Evolutionary conservation across 2,888 invertebrate species (phyloP).

Genomic region (Pristionchus fissidentatus): DNA sequence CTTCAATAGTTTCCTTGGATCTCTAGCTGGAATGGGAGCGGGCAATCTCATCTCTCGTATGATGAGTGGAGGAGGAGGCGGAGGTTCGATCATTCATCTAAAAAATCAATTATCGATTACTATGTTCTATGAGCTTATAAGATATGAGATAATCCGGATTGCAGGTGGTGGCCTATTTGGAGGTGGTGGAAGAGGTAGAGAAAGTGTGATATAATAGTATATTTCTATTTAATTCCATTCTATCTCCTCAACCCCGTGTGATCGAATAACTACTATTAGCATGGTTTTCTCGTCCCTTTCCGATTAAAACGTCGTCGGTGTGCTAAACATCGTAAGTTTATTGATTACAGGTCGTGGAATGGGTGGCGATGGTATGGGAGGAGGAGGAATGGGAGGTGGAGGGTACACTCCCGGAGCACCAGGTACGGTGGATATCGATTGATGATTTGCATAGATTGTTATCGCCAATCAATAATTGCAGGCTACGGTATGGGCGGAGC

Average conservation of each 20-base stretch:
- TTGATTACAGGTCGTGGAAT: constrained; percentile 48
- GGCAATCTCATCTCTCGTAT: constrained; percentile 38
- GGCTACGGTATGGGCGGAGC: constrained; percentile 36
- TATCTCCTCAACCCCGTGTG: no score
- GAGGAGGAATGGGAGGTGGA: constrained; percentile 51
- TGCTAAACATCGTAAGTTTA: not conserved
- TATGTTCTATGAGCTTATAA: not conserved
- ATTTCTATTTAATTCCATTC: no score
- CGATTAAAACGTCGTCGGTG: not conserved
- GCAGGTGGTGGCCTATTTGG: constrained; percentile 46
- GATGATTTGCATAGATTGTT: not conserved
- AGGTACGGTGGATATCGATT: constrained; percentile 35
- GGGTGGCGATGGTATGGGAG: constrained; percentile 53
- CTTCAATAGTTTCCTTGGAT: constrained; percentile 43
- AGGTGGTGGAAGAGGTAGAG: constrained; percentile 50
- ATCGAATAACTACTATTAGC: not conserved
- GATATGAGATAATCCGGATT: not conserved
- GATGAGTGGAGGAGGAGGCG: constrained; percentile 44
- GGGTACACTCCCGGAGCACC: constrained; percentile 36
- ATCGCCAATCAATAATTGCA: not conserved
- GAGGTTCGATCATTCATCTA: not conserved
- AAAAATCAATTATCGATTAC: not conserved
- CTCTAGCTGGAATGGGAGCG: constrained; percentile 41
- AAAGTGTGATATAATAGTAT: constrained; percentile 44
- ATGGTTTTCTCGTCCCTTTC: not conserved